These are phyloP conservation scores for Ochotona princeps DNA, from an alignment of 2,113 vertebrate genomes.

Conservation along the genomic window DNA sequence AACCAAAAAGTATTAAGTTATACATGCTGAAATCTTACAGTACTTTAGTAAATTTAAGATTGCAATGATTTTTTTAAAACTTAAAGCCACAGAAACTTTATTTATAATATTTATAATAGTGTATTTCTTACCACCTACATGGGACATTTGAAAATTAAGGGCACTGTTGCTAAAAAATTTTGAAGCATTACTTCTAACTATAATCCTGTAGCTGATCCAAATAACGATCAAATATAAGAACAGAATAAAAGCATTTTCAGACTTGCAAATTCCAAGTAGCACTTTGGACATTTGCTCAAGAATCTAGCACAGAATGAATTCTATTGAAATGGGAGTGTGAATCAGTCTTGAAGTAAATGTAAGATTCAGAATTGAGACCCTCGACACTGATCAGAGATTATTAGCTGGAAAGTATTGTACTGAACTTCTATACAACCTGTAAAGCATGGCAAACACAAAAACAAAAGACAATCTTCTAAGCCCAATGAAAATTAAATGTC, in stretches of 20 bases:
- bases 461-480: background rate
- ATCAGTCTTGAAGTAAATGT: background rate
- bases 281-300: background rate
- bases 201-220: background rate
- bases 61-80: background rate
- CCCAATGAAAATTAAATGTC: background rate
- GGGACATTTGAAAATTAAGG: background rate
- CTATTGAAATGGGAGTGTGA: background rate
- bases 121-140: background rate
- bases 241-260: background rate
- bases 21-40: background rate
- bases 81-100: background rate
- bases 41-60: background rate
- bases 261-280: background rate
- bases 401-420: background rate
- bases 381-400: background rate
- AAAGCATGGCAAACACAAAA: background rate
- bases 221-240: background rate
- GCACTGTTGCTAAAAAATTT: background rate
- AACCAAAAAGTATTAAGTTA: background rate
- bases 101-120: background rate
- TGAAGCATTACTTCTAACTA: background rate
- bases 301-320: background rate
- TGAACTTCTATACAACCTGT: background rate
- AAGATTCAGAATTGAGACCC: background rate